These are phyloP conservation scores for Brachyptera risi DNA, from an alignment of 2,888 invertebrate species.

Conservation along the genomic window DNA sequence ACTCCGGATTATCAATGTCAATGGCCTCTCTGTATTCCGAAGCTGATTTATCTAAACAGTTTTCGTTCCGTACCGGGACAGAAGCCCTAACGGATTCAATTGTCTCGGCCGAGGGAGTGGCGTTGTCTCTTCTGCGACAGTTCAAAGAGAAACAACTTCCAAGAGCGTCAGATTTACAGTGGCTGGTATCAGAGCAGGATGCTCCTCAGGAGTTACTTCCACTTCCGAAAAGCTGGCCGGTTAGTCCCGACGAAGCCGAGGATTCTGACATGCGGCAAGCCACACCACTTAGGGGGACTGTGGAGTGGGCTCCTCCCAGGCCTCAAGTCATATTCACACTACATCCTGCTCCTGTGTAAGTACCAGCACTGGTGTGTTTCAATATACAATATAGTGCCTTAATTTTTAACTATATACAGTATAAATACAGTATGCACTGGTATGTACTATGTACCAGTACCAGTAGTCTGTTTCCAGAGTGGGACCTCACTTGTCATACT, in stretches of 20 bases:
- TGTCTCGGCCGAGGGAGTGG: slow-evolving; percentile 73
- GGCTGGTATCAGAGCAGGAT: slow-evolving; percentile 75
- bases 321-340: slow-evolving; percentile 78
- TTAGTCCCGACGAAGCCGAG: slow-evolving; percentile 61
- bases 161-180: slow-evolving; percentile 70
- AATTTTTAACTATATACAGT: too few relatives aligned
- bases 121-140: slow-evolving; percentile 67
- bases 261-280: slow-evolving; percentile 43
- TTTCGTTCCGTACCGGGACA: slow-evolving; percentile 29
- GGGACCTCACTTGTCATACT: too few relatives aligned
- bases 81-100: slow-evolving; percentile 44
- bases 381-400: too few relatives aligned
- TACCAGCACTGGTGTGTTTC: too few relatives aligned
- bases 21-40: slow-evolving; percentile 62
- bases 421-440: too few relatives aligned
- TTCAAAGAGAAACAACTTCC: slow-evolving; percentile 74
- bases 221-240: slow-evolving; percentile 65
- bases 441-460: too few relatives aligned
- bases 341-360: slow-evolving; percentile 65
- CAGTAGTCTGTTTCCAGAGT: too few relatives aligned
- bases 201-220: slow-evolving; percentile 74
- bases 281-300: slow-evolving; percentile 64
- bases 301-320: slow-evolving; percentile 80
- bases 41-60: slow-evolving; percentile 47
- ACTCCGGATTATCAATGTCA: slow-evolving; percentile 53